Evolutionary conservation across 2,888 invertebrate species (phyloP).

Genomic region (Galeruca laticollis): DNA sequence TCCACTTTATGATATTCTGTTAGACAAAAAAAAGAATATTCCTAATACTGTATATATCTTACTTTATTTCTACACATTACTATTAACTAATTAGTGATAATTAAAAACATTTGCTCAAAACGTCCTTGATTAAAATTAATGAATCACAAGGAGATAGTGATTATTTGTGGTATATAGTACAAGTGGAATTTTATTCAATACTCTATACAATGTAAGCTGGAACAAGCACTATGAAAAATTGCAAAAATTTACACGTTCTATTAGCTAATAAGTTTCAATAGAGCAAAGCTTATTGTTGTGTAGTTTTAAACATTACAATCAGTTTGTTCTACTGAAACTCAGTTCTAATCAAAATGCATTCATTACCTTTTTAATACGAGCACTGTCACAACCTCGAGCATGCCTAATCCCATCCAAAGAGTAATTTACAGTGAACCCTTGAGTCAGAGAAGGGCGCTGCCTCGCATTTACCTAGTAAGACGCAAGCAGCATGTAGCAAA

Average conservation of each 20-base stretch:
- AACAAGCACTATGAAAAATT: background rate
- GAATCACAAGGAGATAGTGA: too few species aligned
- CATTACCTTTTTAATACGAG: constrained; percentile 66
- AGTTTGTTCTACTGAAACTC: constrained; percentile 37
- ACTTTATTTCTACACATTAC: too few species aligned
- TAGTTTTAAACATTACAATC: background rate
- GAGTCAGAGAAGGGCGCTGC: constrained; percentile 66
- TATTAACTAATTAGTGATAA: too few species aligned
- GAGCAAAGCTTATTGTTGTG: background rate
- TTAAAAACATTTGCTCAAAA: too few species aligned
- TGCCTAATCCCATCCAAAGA: constrained; percentile 68
- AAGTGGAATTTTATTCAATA: background rate
- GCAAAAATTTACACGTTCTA: background rate
- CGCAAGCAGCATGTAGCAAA: constrained; percentile 62
- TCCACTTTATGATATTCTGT: too few species aligned
- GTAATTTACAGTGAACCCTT: constrained; percentile 68
- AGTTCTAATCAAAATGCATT: constrained; percentile 54
- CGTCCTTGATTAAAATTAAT: too few species aligned
- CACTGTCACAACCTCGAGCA: constrained; percentile 66
- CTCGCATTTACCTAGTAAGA: constrained; percentile 66
- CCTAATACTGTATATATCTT: too few species aligned
- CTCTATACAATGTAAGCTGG: background rate
- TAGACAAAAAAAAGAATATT: too few species aligned
- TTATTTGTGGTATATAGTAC: background rate
- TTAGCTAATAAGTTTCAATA: background rate